These are phyloP conservation scores for Craterocephalus amniculus DNA, from an alignment of 2,797 vertebrate species.

Conservation along the genomic window DNA sequence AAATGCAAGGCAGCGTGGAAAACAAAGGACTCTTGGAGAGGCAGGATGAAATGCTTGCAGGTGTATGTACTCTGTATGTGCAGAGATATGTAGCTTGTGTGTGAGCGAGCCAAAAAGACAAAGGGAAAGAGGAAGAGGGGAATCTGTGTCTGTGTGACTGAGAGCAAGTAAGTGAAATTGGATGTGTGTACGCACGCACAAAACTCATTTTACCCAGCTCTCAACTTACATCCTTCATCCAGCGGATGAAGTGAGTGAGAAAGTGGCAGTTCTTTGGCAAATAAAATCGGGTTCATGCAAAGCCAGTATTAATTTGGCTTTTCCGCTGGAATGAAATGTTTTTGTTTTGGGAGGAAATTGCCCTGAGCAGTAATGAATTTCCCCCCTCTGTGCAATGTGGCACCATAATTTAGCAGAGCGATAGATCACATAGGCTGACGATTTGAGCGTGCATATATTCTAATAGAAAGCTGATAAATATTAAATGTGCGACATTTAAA, in stretches of 20 bases:
- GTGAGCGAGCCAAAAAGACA: constrained; percentile 49
- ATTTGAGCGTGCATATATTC: constrained; percentile 85
- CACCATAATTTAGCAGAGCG: constrained; percentile 84
- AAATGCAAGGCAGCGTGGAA: constrained; percentile 67
- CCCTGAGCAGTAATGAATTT: constrained; percentile 86
- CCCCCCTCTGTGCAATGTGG: constrained; percentile 76
- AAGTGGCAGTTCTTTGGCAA: constrained; percentile 82
- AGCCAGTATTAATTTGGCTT: constrained; percentile 86
- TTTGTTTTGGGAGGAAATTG: constrained; percentile 88
- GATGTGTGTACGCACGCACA: constrained; percentile 66
- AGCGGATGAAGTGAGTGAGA: constrained; percentile 75
- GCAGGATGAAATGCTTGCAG: constrained; percentile 64
- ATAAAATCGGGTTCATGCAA: constrained; percentile 84
- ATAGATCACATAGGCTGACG: constrained; percentile 85
- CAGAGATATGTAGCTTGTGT: constrained; percentile 27
- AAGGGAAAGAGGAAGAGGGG: constrained; percentile 49
- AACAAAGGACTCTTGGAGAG: constrained; percentile 67
- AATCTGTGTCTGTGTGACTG: constrained; percentile 49
- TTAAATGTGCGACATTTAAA: constrained; percentile 85
- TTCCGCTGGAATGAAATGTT: constrained; percentile 85
- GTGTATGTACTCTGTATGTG: constrained; percentile 55
- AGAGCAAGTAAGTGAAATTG: constrained; percentile 60
- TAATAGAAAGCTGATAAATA: constrained; percentile 87
- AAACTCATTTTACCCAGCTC: constrained; percentile 79
- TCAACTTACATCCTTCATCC: constrained; percentile 77